Evolutionary conservation across 1,140 invertebrate species (phyloP).

Genomic region (Teleopsis dalmanni): DNA sequence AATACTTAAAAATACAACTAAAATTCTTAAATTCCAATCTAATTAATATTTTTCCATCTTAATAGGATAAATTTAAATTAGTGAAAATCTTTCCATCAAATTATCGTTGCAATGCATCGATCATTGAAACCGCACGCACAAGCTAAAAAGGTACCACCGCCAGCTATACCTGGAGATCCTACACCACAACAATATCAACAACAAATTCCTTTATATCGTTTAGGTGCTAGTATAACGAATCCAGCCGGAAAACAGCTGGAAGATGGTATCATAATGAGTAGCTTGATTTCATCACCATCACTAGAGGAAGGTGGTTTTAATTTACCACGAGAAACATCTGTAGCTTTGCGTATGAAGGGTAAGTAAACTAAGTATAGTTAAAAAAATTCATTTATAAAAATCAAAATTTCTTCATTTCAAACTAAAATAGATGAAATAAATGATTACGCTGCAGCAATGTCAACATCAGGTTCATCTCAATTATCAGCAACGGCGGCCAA

Average conservation of each 20-base stretch:
- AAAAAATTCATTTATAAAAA: too few species aligned
- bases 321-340: constrained; percentile 38
- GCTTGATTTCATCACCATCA: constrained; percentile 44
- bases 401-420: not conserved
- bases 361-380: constrained; percentile 10
- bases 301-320: constrained; percentile 43
- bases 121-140: constrained; percentile 61
- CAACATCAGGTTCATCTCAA: constrained; percentile 12
- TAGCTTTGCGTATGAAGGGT: constrained; percentile 39
- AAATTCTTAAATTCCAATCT: too few species aligned
- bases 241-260: constrained; percentile 51
- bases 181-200: constrained; percentile 54
- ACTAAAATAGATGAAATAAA: constrained; percentile 10
- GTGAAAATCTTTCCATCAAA: too few species aligned
- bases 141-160: constrained; percentile 71
- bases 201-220: constrained; percentile 51
- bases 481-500: constrained; percentile 4
- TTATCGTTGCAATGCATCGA: constrained; percentile 53
- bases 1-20: too few species aligned
- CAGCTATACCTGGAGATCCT: constrained; percentile 64
- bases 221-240: constrained; percentile 58
- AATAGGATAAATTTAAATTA: too few species aligned
- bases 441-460: constrained; percentile 11
- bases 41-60: too few species aligned
- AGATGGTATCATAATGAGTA: constrained; percentile 35